Base-by-base conservation (phyloP, 2,888 invertebrate genomes). In the Ichneumoninae sp. region DNA sequence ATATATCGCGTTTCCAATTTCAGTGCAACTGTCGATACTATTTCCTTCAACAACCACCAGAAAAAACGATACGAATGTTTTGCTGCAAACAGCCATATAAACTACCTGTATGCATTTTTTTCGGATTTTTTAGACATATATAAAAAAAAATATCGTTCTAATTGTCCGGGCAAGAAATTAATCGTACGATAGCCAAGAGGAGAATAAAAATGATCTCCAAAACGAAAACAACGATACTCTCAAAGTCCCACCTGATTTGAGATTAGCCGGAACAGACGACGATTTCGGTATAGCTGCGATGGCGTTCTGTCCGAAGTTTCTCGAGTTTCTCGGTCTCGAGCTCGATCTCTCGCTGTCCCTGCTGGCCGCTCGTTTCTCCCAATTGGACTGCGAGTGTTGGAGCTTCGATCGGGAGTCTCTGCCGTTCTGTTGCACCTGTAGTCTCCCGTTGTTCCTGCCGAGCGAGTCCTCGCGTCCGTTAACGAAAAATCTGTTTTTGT, bases 181-280 rank as follows among this genome's bases (percentile, higher is more conserved):
- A 40, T 40, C 10, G 40, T 40, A 10, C 40, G 40, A 40, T 10
- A 8, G 40, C 40, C 52, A n/a, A 52, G n/a, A 6, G n/a, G 7
- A n/a, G n/a, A n/a, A 65, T 19, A 52, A 3, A 63, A 26, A 30
- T 57, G 0, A 57, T 36, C 63, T 33, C 16, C 33, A 10, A 47
- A 19, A 57, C 13, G 19, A 40, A 63, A 52, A 63, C 22, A 63
- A 63, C 3, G 57, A 47, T 68, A 47, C 1, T 33, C 10, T 30
- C 7, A 22, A 8, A 7, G 50, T 52, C 50, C 57, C 87, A 92
- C 92, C 91, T 88, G 91, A 89, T 80, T 89, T 88, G 54, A 91
- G 87, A 83, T 90, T 88, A 6, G 87, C 83, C 16, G 92, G 90
- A 5, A 91, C 89, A 4, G 91, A 91, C 16, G 90, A 87, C 16